Conservation (phyloP, 2,113 vertebrate genomes). For the Psettodes erumei region DNA sequence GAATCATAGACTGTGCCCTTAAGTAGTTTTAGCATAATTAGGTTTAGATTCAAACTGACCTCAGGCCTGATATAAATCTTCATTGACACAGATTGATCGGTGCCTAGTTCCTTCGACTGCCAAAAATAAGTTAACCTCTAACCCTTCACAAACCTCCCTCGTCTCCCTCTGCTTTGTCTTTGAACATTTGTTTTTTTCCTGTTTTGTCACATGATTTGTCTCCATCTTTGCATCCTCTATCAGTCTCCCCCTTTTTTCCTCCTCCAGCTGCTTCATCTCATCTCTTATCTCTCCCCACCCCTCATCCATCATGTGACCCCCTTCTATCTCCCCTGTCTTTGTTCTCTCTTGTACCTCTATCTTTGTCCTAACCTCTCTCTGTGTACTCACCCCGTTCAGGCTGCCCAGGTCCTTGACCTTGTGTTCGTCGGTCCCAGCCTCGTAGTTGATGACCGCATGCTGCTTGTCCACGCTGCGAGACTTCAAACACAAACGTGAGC, state of each 20-base stretch:
- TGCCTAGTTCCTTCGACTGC: slow-evolving; percentile 28
- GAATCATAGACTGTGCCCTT: slow-evolving; percentile 34
- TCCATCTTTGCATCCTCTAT: not conserved
- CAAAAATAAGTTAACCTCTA: slow-evolving; percentile 34
- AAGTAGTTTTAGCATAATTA: slow-evolving; percentile 56
- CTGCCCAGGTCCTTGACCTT: slow-evolving; percentile 98
- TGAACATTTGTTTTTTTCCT: slow-evolving; percentile 6
- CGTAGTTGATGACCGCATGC: slow-evolving; percentile 97
- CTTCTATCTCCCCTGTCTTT: not conserved
- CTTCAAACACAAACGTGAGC: slow-evolving; percentile 78
- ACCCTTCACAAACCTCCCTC: slow-evolving; percentile 12
- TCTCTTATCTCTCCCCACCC: slow-evolving; percentile 2
- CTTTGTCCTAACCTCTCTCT: not conserved
- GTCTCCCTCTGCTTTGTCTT: slow-evolving; percentile 9
- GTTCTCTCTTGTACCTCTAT: slow-evolving; percentile 7
- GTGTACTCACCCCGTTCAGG: slow-evolving; percentile 93
- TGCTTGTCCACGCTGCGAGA: slow-evolving; percentile 98
- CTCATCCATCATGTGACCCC: not conserved
- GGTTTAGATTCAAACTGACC: slow-evolving; percentile 40
- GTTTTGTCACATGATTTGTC: slow-evolving; percentile 10
- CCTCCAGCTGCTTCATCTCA: not conserved
- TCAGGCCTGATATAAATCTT: slow-evolving; percentile 47
- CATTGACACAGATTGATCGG: slow-evolving; percentile 51
- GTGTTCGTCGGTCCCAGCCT: slow-evolving; percentile 90
- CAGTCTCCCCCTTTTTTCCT: slow-evolving; percentile 5